Percentiles rank a stretch among this genome's conserved stretches.
Evolutionary conservation across 2,797 vertebrate genomes (phyloP).

Genomic region (Microcaecilia unicolor): DNA sequence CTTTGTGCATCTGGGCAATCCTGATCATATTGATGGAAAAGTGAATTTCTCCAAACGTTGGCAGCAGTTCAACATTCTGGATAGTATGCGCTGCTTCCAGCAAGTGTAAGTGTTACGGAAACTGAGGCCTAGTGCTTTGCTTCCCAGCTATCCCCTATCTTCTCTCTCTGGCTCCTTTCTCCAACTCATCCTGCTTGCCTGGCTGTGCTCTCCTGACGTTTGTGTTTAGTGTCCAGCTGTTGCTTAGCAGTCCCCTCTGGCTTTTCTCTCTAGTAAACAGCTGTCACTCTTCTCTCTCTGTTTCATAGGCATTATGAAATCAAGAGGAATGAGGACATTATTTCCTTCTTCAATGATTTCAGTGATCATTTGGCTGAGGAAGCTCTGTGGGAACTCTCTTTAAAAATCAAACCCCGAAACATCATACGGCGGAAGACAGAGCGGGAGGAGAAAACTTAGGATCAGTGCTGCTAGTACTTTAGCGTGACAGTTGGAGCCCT

Average conservation of each 20-base stretch:
- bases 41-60: slow-evolving; percentile 98
- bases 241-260: no score
- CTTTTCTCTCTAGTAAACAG: no score
- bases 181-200: no score
- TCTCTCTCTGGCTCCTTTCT: no score
- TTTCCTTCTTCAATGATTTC: slow-evolving; percentile 97
- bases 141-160: no score
- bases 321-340: slow-evolving; percentile 89
- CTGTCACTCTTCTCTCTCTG: no score
- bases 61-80: slow-evolving; percentile 98
- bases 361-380: slow-evolving; percentile 96
- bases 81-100: slow-evolving; percentile 98
- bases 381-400: slow-evolving; percentile 95
- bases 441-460: slow-evolving; percentile 91
- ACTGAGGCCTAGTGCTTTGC: no score
- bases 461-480: no score
- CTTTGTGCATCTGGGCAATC: slow-evolving; percentile 95
- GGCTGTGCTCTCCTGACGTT: no score
- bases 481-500: no score
- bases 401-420: slow-evolving; percentile 95
- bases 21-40: slow-evolving; percentile 88
- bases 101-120: slow-evolving; percentile 83
- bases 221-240: no score
- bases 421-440: slow-evolving; percentile 85
- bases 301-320: slow-evolving; percentile 84